Base-by-base conservation (phyloP, 2,797 vertebrate genomes). In the Poecile montanus region DNA sequence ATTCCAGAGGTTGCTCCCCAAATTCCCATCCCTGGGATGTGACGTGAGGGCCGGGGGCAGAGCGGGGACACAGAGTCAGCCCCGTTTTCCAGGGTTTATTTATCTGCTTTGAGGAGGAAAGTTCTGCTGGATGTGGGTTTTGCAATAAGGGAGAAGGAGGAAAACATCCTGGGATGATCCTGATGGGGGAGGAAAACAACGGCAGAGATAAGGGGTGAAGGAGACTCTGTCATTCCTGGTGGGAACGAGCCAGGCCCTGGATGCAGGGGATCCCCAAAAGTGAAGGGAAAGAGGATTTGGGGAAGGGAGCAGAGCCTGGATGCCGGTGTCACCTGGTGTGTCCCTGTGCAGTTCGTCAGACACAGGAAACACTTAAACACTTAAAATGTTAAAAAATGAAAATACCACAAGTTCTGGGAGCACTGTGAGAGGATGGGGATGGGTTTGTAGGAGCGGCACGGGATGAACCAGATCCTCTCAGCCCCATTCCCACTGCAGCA, bases 351-450 rank as follows among this genome's bases (percentile, higher is more conserved):
- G 56, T 26, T 14, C 48, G 10, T 3, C 0, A 1, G 26, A 13
- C 22, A 7, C 34, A 17, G 27, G 32, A 16, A 29, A 15, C 32
- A 2, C 11, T n/a, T 9, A 29, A 40, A 61, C 7, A 42, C 18
- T 14, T 29, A 2, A 86, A 63, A 50, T 27, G 30, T 2, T 13
- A 0, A 21, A 44, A 76, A 70, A 17, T 3, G 7, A 5, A 0
- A 1, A 36, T 10, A 6, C 4, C 5, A 3, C 0, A 0, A 29
- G 8, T 14, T 20, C 5, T n/a, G 68, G 34, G 54, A 40, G 8
- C 0, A 0, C 29, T 2, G 21, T 1, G 14, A 16, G 66, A 36
- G 13, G 23, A 26, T 0, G 0, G 32, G 42, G 61, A 16, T 7
- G 78, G 4, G 63, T 34, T 62, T 48, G 54, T 2, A 10, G 50